These are phyloP conservation scores for Ditylenchus weischeri DNA, from an alignment of 2,888 invertebrate genomes.

Conservation along the genomic window DNA sequence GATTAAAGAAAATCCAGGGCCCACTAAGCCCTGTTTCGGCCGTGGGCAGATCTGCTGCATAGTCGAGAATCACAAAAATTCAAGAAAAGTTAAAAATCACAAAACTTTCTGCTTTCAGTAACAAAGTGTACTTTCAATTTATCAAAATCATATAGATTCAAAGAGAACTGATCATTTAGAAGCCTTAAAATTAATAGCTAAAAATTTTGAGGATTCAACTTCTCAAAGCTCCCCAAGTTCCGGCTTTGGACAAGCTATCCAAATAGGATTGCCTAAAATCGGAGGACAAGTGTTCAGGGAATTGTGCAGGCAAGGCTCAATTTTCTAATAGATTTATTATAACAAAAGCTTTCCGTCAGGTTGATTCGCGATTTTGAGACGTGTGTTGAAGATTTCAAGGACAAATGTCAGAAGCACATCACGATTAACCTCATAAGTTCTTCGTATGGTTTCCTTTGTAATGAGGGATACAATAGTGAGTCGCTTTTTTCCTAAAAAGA, in stretches of 20 bases:
- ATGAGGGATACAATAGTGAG: conserved; percentile 57
- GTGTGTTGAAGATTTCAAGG: conserved; percentile 49
- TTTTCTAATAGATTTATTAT: not conserved
- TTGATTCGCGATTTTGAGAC: conserved; percentile 55
- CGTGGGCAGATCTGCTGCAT: too few species aligned
- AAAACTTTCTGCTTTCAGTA: too few species aligned
- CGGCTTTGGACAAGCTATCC: conserved; percentile 46
- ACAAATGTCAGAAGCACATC: conserved; percentile 51
- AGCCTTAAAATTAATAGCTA: not conserved
- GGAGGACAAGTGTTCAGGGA: conserved; percentile 56
- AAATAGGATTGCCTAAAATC: conserved; percentile 47
- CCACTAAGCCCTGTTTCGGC: too few species aligned
- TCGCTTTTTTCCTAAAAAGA: conserved; percentile 10
- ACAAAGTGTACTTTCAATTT: too few species aligned
- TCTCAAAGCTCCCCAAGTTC: not conserved
- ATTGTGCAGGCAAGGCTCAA: conserved; percentile 47
- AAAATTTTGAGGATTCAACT: conserved; percentile 5
- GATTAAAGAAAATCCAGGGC: not conserved
- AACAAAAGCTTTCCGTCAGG: conserved; percentile 30
- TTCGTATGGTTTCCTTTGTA: conserved; percentile 58
- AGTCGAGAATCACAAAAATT: too few species aligned
- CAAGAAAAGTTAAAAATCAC: too few species aligned
- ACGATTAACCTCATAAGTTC: conserved; percentile 57
- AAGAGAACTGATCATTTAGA: not conserved
- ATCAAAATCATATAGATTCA: too few species aligned